These are phyloP conservation scores for Galerucella nymphaeae DNA, from an alignment of 2,888 invertebrate genomes.

Conservation along the genomic window DNA sequence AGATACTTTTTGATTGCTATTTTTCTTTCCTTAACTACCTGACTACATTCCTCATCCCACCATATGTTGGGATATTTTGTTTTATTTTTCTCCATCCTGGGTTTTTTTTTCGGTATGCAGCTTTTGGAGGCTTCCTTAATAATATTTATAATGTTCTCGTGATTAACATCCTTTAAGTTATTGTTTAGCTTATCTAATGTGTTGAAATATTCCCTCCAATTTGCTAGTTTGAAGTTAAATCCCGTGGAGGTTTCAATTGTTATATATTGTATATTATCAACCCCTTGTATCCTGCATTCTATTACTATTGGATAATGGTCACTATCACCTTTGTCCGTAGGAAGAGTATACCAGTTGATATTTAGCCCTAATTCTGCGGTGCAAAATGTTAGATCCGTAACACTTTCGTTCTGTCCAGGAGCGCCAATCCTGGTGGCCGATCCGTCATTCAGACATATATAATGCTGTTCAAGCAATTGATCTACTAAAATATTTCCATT, in stretches of 20 bases:
- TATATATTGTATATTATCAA: background rate
- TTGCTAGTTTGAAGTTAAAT: background rate
- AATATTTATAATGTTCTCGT: background rate
- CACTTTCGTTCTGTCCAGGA: background rate
- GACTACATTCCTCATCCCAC: background rate
- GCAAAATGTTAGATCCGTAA: constrained; percentile 3
- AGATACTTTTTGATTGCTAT: background rate
- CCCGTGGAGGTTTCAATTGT: background rate
- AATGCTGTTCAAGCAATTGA: too few species aligned
- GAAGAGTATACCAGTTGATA: too few species aligned
- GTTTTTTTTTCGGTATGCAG: background rate
- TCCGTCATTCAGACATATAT: background rate
- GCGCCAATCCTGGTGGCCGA: too few species aligned
- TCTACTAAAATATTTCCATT: background rate
- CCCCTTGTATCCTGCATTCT: background rate
- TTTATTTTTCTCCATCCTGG: background rate
- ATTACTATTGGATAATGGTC: constrained; percentile 1
- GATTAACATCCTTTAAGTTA: background rate
- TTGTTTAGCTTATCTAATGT: background rate
- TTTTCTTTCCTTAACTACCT: constrained; percentile 10
- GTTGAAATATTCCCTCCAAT: background rate
- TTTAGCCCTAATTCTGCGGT: background rate
- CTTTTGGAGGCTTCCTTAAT: background rate
- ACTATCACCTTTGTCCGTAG: constrained; percentile 2
- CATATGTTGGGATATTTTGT: constrained; percentile 8